These are phyloP conservation scores for Trypoxylon attenuatum DNA, from an alignment of 2,888 invertebrate species.

Conservation along the genomic window DNA sequence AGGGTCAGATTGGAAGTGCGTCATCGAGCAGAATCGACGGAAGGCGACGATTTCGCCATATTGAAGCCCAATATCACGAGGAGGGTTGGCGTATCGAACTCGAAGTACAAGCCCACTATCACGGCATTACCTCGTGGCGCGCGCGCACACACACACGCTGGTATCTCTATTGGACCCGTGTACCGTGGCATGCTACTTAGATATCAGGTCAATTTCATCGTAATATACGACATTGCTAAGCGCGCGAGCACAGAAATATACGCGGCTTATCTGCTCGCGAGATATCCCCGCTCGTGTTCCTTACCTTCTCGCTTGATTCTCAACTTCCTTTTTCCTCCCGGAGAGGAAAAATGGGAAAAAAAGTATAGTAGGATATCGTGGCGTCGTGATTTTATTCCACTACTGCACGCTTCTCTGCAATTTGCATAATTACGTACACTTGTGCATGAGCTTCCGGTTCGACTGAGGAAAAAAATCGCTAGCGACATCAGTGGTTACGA, in stretches of 20 bases:
- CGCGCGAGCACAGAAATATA: constrained; percentile 17
- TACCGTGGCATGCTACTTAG: constrained; percentile 5
- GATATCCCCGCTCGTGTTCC: not conserved
- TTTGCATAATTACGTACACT: not conserved
- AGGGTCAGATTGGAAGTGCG: no score
- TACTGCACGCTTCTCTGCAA: not conserved
- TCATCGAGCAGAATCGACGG: no score
- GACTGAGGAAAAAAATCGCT: not conserved
- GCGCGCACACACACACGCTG: no score
- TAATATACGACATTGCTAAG: constrained; percentile 25
- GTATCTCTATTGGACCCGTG: not conserved
- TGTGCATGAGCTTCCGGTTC: not conserved
- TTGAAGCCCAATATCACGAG: no score
- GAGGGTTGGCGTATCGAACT: no score
- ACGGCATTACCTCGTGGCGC: no score
- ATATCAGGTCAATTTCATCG: constrained; percentile 35
- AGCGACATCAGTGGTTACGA: not conserved
- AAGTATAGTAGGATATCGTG: no score
- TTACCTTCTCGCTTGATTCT: not conserved
- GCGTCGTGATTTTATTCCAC: not conserved
- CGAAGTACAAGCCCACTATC: no score
- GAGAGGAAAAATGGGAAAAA: no score
- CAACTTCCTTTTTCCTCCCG: not conserved
- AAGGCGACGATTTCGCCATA: no score
- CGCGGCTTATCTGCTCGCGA: not conserved